phyloP scores from a whole-genome alignment of 1,140 invertebrate species.

The Lepidurus couesii region DNA sequence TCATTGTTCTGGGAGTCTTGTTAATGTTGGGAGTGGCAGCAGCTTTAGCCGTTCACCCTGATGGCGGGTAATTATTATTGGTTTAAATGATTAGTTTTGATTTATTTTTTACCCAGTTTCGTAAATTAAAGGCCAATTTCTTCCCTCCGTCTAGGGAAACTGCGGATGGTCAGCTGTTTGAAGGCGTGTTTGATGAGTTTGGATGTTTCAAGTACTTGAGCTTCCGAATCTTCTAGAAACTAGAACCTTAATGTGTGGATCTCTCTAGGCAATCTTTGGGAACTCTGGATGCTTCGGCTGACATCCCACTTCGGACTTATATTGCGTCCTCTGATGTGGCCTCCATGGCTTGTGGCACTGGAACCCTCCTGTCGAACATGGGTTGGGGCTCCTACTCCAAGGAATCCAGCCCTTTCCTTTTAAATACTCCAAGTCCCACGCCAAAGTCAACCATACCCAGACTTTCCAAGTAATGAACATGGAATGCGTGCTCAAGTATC shows the following conservation, averaged over 20 bases:
- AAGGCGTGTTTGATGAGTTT: conserved; percentile 32
- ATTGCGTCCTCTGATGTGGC: background rate
- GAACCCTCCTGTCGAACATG: background rate
- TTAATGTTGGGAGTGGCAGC: conserved; percentile 61
- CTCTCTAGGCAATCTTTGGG: background rate
- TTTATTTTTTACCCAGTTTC: background rate
- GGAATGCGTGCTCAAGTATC: background rate
- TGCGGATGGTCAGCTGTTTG: conserved; percentile 29
- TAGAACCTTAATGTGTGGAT: background rate
- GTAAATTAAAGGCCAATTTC: background rate
- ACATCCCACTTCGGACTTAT: background rate
- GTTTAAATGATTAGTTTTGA: background rate
- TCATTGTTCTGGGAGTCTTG: conserved; percentile 59
- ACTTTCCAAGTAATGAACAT: background rate
- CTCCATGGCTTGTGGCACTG: background rate
- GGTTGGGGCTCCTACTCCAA: background rate
- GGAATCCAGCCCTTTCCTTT: background rate
- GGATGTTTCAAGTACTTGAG: conserved; percentile 24
- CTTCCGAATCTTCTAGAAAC: background rate
- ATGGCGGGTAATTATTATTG: conserved; percentile 63
- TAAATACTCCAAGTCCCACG: background rate
- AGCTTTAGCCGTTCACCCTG: conserved; percentile 68
- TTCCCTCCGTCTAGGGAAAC: conserved; percentile 4
- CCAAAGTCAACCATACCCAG: background rate
- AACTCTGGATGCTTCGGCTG: background rate